A percentile compares a stretch with the other conserved stretches of the same genome.
Evolutionary conservation across 2,888 invertebrate species (phyloP).

Genomic region (Drosophila longiperda): DNA sequence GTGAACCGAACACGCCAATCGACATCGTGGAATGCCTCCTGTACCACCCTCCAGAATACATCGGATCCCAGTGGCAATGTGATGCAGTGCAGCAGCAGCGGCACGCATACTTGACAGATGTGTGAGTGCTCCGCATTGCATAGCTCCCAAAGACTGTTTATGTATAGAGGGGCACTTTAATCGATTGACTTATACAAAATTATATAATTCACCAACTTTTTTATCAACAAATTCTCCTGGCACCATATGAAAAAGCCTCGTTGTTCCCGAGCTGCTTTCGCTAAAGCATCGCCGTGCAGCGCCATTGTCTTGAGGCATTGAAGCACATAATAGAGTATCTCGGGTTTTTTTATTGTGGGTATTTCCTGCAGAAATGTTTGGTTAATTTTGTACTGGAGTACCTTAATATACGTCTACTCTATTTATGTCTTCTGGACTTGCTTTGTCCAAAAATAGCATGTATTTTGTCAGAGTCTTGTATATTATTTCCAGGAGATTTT

Average conservation of each 20-base stretch:
- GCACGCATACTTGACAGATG: slow-evolving; percentile 96
- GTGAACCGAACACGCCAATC: slow-evolving; percentile 96
- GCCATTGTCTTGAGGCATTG: slow-evolving; percentile 96
- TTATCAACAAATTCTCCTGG: slow-evolving; percentile 96
- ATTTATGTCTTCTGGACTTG: not conserved
- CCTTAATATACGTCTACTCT: not conserved
- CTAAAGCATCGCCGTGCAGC: slow-evolving; percentile 96
- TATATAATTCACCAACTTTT: slow-evolving; percentile 88
- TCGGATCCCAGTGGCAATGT: slow-evolving; percentile 97
- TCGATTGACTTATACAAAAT: not conserved
- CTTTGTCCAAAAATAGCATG: too few species aligned
- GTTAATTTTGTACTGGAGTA: not conserved
- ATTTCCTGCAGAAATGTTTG: slow-evolving; percentile 87
- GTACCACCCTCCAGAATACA: slow-evolving; percentile 97
- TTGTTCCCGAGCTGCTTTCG: slow-evolving; percentile 94
- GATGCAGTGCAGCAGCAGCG: slow-evolving; percentile 96
- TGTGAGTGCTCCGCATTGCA: slow-evolving; percentile 97
- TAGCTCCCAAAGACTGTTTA: slow-evolving; percentile 93
- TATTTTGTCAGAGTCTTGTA: not conserved
- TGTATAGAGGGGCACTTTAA: not conserved
- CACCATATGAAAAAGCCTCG: slow-evolving; percentile 97
- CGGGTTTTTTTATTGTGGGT: slow-evolving; percentile 93
- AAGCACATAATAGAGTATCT: slow-evolving; percentile 96
- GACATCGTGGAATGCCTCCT: slow-evolving; percentile 95
- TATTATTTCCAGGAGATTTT: too few species aligned